Evolutionary conservation across 2,888 invertebrate species (phyloP).

Genomic region (Tipula unca): DNA sequence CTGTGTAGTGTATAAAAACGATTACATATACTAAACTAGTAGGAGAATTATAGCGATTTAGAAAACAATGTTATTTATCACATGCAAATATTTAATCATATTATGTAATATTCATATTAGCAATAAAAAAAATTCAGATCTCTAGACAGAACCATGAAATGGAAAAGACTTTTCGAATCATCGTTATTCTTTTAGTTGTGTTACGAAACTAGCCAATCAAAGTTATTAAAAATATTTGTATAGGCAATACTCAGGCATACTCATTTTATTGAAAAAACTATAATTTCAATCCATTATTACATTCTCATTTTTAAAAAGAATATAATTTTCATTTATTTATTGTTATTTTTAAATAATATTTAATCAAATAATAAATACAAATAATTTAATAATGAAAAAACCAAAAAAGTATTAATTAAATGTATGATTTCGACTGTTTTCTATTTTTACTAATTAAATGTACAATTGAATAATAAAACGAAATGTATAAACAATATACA

Average conservation of each 20-base stretch:
- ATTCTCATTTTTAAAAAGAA: conserved; percentile 28
- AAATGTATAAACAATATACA: not conserved
- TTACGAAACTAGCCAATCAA: too few species aligned
- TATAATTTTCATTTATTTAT: not conserved
- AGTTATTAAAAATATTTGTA: too few species aligned
- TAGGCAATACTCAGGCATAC: not conserved
- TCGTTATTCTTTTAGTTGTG: too few species aligned
- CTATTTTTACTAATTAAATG: not conserved
- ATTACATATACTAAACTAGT: too few species aligned
- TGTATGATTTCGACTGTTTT: not conserved
- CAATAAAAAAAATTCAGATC: too few species aligned
- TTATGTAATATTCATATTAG: too few species aligned
- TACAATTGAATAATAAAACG: not conserved
- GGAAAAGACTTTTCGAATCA: too few species aligned
- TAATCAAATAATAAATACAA: not conserved
- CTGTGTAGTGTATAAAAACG: too few species aligned
- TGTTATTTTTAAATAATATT: not conserved
- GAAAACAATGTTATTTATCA: too few species aligned
- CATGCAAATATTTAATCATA: too few species aligned
- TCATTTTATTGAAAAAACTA: not conserved
- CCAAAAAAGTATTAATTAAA: not conserved
- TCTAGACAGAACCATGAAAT: too few species aligned
- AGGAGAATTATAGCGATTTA: too few species aligned
- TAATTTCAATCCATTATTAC: not conserved
- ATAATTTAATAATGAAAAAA: not conserved